phyloP scores from a whole-genome alignment of 2,113 vertebrate species.

The Phalacrocorax carbo region DNA sequence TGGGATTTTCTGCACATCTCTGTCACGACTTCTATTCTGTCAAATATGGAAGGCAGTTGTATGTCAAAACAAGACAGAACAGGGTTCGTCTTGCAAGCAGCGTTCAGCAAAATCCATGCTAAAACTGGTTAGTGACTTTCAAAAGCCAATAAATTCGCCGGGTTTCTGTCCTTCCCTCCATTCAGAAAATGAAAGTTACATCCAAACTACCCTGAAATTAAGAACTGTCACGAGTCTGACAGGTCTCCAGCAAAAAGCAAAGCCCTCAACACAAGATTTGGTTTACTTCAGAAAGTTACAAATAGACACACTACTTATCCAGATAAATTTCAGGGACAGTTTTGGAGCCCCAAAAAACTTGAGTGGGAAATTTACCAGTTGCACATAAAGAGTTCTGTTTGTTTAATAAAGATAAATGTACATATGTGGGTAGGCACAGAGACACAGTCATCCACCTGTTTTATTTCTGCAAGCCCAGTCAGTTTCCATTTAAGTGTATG shows the following conservation, averaged over 20 bases:
- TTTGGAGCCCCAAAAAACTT: neutral
- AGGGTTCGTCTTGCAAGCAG: neutral
- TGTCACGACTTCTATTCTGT: neutral
- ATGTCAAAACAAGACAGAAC: neutral
- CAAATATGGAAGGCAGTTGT: neutral
- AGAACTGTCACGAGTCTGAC: neutral
- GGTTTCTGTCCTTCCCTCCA: neutral
- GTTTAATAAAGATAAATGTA: neutral
- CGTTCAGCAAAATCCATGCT: neutral
- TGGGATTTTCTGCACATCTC: neutral
- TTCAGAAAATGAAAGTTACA: neutral
- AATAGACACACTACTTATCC: neutral
- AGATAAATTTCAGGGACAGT: neutral
- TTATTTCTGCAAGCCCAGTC: neutral
- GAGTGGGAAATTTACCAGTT: neutral
- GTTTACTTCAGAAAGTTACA: neutral
- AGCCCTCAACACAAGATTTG: neutral
- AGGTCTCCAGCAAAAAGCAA: neutral
- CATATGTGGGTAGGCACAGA: neutral
- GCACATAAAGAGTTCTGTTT: accelerated
- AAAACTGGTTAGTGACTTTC: neutral
- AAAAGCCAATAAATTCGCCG: neutral
- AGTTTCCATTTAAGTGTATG: neutral
- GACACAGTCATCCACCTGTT: neutral
- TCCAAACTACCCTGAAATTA: neutral